These are phyloP conservation scores for Tolmerus cingulatus DNA, from an alignment of 2,888 invertebrate species.

Conservation along the genomic window DNA sequence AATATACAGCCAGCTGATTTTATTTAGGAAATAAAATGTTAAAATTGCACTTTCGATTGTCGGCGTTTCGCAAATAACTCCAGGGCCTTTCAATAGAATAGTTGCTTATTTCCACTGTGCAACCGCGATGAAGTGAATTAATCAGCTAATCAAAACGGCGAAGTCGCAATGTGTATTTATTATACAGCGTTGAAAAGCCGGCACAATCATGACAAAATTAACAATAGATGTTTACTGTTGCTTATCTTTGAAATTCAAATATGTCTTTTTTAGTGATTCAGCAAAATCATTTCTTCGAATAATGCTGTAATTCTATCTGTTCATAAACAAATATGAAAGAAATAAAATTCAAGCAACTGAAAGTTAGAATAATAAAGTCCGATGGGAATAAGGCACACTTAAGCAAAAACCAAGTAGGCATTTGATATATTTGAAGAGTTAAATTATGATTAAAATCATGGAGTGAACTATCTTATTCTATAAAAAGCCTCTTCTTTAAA, in stretches of 20 bases:
- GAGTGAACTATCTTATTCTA: no score
- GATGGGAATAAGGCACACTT: not conserved
- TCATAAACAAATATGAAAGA: not conserved
- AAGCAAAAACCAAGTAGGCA: no score
- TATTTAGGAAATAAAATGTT: no score
- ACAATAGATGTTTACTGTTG: not conserved
- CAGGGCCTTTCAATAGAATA: no score
- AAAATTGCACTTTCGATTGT: no score
- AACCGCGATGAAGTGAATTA: not conserved
- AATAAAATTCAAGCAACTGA: not conserved
- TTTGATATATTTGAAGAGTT: no score
- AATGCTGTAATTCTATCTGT: not conserved
- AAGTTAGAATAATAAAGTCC: no score
- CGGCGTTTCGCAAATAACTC: no score
- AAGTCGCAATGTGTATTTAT: not conserved
- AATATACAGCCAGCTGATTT: no score
- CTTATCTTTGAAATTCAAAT: not conserved
- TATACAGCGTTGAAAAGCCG: not conserved
- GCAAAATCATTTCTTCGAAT: not conserved
- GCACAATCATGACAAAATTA: not conserved
- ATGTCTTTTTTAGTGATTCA: not conserved
- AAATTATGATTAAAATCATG: no score
- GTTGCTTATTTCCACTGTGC: not conserved
- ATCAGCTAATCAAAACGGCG: not conserved
- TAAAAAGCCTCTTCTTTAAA: no score